Base-by-base conservation (phyloP, 2,888 invertebrate genomes). In the Serrognathus titanus region DNA sequence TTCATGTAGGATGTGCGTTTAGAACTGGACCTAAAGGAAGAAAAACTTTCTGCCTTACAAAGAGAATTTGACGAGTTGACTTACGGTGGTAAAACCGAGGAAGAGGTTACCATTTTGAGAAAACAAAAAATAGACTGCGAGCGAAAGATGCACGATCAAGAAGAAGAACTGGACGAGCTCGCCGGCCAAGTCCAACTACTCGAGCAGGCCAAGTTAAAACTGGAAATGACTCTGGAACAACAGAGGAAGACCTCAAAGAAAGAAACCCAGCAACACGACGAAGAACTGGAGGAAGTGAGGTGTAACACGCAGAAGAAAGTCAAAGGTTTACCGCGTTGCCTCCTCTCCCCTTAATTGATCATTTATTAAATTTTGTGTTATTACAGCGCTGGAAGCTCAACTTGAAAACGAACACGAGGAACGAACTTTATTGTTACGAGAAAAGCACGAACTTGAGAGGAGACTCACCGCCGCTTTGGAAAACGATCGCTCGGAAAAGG, bases 121-220 rank as follows among this genome's bases (percentile, higher is more conserved):
- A 87, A 93, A 67, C 85, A 86, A 13, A 92, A 93, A 74, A 87
- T 92, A 63, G 96, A 97, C 65, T 83, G 94, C 59, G 96, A 97
- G 75, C 82, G 91, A 41, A 87, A 92, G 62, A 80, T 88, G 35
- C 86, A 93, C 60, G 92, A 92, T 72, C 92, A 92, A 78, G 97
- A 97, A 73, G 97, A 97, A 74, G 97, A 97, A 75, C 80, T 97
- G 50, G 97, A 97, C 72, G 97, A 98, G 73, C 84, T 96, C 72
- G 95, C 96, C 2, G 96, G 94, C 3, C 78, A 78, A 60, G 77
- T 75, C 1, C 85, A 91, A 78, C 81, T 96, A 67, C 79, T 97
- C 70, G 95, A 97, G 75, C 95, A 95, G 76, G 91, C 94, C 1
- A 97, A 96, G 76, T 82, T 97, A 24, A 85, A 96, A 1, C 80